A percentile compares a stretch with the other conserved stretches of the same genome.
phyloP scores from a whole-genome alignment of 2,888 invertebrate genomes.

The Cheilosia vernalis region DNA sequence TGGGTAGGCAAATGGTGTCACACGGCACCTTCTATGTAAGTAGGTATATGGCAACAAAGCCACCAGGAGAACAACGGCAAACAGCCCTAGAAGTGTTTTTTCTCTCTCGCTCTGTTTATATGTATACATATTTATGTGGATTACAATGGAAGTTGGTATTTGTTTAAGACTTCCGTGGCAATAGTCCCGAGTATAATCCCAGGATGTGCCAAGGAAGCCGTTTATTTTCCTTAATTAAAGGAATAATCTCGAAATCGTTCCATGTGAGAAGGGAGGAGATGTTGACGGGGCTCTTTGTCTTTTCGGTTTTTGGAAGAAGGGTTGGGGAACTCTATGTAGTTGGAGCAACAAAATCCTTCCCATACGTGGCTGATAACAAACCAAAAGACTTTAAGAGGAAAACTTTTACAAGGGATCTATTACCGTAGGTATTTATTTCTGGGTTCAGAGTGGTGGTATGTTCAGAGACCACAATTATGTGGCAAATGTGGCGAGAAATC shows the following conservation, averaged over 20 bases:
- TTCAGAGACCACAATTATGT: slow-evolving; percentile 46
- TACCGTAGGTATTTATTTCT: not conserved
- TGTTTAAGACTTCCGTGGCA: slow-evolving; percentile 59
- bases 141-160: slow-evolving; percentile 53
- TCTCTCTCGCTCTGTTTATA: no score
- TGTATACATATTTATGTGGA: slow-evolving; percentile 9
- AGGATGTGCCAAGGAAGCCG: slow-evolving; percentile 60
- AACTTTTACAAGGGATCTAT: slow-evolving; percentile 22
- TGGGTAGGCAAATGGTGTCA: slow-evolving; percentile 65
- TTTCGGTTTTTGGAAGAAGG: not conserved
- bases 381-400: slow-evolving; percentile 19
- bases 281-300: not conserved
- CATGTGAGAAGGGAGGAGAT: not conserved
- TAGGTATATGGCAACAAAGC: slow-evolving; percentile 2
- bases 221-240: slow-evolving; percentile 74
- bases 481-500: slow-evolving; percentile 54
- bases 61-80: slow-evolving; percentile 31
- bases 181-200: slow-evolving; percentile 47
- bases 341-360: slow-evolving; percentile 34
- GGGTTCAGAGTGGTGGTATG: slow-evolving; percentile 5
- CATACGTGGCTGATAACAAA: slow-evolving; percentile 20
- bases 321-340: not conserved
- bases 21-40: slow-evolving; percentile 48
- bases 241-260: slow-evolving; percentile 63
- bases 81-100: slow-evolving; percentile 29